A percentile compares a stretch with the other conserved stretches of the same genome.
phyloP scores from a whole-genome alignment of 2,888 invertebrate genomes.

The Ormia ochracea region DNA sequence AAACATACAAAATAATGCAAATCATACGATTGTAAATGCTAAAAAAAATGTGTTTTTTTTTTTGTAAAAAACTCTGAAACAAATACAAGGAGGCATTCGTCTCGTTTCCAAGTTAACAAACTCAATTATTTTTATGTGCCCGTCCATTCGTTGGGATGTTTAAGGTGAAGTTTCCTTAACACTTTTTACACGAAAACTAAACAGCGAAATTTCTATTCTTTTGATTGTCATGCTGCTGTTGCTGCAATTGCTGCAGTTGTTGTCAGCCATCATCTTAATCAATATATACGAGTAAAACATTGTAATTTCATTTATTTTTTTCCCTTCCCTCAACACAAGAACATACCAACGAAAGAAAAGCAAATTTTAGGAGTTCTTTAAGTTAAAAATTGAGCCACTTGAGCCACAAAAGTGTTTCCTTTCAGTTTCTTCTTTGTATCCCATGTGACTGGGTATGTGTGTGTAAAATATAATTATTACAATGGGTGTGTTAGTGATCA shows the following conservation, averaged over 20 bases:
- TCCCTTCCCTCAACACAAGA: neutral
- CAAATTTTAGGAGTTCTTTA: constrained; percentile 34
- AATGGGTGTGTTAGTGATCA: constrained; percentile 34
- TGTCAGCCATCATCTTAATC: constrained; percentile 24
- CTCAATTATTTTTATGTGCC: constrained; percentile 54
- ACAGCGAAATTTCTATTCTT: constrained; percentile 1
- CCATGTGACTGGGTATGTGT: neutral
- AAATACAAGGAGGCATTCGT: neutral
- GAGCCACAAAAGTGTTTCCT: constrained; percentile 19
- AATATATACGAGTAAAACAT: constrained; percentile 28
- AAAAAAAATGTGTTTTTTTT: neutral
- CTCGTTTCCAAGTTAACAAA: constrained; percentile 32
- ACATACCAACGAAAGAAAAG: neutral
- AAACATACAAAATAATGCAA: constrained; percentile 37
- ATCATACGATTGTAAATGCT: constrained; percentile 19
- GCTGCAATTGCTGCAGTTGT: neutral
- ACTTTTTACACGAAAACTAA: constrained; percentile 27
- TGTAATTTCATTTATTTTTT: constrained; percentile 19
- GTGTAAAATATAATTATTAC: neutral
- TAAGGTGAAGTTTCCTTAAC: constrained; percentile 49
- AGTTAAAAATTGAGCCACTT: constrained; percentile 27
- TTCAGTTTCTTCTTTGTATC: neutral
- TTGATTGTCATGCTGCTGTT: neutral
- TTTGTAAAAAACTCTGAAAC: neutral
- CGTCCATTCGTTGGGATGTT: constrained; percentile 3